Percentiles rank a stretch among this genome's conserved stretches.
These are phyloP conservation scores for Axea sp. DNA, from an alignment of 2,888 invertebrate genomes.

Conservation along the genomic window DNA sequence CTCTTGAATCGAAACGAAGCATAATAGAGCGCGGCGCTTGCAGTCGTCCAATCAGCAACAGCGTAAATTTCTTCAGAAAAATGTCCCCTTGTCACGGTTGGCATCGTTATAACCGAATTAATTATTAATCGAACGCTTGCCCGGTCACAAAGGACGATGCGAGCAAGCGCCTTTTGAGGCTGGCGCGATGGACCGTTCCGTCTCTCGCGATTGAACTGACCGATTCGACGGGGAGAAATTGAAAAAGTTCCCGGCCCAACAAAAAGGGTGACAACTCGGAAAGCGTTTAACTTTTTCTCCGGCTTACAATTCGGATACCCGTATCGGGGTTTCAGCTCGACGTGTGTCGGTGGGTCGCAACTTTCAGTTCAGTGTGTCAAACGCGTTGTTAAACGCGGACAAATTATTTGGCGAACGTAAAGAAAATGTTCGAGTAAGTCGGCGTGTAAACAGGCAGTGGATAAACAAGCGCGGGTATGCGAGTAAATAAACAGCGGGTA, in stretches of 20 bases:
- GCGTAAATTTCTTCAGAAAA: too few species aligned
- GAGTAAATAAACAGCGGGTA: too few species aligned
- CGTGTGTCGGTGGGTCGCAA: conserved; percentile 7
- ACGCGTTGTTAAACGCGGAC: too few species aligned
- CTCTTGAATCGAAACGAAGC: too few species aligned
- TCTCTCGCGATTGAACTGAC: conserved; percentile 10
- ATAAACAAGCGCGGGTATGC: too few species aligned
- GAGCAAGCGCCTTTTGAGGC: too few species aligned
- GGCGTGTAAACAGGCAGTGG: too few species aligned
- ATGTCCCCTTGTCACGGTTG: not conserved
- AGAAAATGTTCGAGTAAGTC: too few species aligned
- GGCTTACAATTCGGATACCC: conserved; percentile 4
- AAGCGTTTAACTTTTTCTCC: conserved; percentile 6
- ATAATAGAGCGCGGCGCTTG: not conserved
- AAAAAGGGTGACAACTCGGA: conserved; percentile 1
- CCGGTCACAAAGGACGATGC: conserved; percentile 5
- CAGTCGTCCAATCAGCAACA: not conserved
- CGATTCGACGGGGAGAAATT: conserved; percentile 7
- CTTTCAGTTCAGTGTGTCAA: too few species aligned
- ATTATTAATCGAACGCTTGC: conserved; percentile 1
- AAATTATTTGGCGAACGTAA: not conserved
- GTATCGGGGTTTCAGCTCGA: conserved; percentile 9
- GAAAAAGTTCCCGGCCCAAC: conserved; percentile 19
- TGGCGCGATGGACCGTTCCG: too few species aligned
- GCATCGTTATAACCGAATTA: conserved; percentile 4